Percentiles rank a stretch among this genome's conserved stretches.
Conservation (phyloP, 1,140 invertebrate genomes). For the Calosoma granatense region DNA sequence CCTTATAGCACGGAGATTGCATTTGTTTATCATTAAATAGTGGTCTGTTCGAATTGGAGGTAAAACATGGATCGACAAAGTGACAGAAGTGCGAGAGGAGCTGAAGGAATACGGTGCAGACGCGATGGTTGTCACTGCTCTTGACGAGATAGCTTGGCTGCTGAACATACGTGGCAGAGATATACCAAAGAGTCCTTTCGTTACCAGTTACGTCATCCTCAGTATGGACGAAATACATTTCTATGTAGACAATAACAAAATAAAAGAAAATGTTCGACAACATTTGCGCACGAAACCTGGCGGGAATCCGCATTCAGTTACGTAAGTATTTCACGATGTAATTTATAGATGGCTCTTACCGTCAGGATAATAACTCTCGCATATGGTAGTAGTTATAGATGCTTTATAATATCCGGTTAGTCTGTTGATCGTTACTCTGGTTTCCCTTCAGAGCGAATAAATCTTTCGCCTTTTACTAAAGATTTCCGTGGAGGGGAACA, state of each 20-base stretch:
- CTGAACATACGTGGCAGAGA: slow-evolving; percentile 91
- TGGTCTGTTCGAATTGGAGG: slow-evolving; percentile 33
- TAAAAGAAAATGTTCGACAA: not conserved
- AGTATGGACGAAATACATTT: slow-evolving; percentile 41
- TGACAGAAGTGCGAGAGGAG: slow-evolving; percentile 52
- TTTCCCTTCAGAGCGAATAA: slow-evolving; percentile 5
- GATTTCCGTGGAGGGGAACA: slow-evolving; percentile 5
- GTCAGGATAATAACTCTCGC: too few relatives aligned
- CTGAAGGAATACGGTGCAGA: slow-evolving; percentile 56
- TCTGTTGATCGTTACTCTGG: slow-evolving; percentile 8
- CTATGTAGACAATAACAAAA: slow-evolving; percentile 47
- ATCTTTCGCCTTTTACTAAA: slow-evolving; percentile 9
- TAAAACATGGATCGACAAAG: slow-evolving; percentile 61
- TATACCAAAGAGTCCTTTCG: slow-evolving; percentile 77
- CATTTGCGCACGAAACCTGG: slow-evolving; percentile 1
- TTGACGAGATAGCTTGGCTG: slow-evolving; percentile 91
- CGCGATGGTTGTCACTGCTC: slow-evolving; percentile 72
- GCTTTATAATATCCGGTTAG: too few relatives aligned
- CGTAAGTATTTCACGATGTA: not conserved
- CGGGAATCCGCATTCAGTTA: not conserved
- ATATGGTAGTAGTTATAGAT: too few relatives aligned
- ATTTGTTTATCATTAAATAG: slow-evolving; percentile 8
- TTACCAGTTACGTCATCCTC: slow-evolving; percentile 61
- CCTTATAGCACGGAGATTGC: not conserved
- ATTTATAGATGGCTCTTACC: too few relatives aligned